These are phyloP conservation scores for Caenorhabditis angaria DNA, from an alignment of 2,888 invertebrate species.

Conservation along the genomic window DNA sequence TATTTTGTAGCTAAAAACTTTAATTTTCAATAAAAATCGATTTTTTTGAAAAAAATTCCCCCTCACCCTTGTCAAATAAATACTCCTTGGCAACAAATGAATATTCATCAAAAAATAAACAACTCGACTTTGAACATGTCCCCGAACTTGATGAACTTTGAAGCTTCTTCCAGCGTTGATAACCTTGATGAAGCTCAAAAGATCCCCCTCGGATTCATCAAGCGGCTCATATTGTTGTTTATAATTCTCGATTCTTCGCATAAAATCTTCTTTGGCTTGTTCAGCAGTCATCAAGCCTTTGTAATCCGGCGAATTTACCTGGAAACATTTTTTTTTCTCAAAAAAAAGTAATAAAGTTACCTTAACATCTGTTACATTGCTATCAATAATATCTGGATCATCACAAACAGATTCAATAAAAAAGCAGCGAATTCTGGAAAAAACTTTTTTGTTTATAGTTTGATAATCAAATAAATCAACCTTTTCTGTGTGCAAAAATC, in stretches of 20 bases:
- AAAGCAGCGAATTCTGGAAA: conserved; percentile 83
- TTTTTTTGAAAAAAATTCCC: background rate
- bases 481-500: conserved; percentile 52
- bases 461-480: background rate
- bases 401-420: conserved; percentile 98
- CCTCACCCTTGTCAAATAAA: conserved; percentile 88
- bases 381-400: conserved; percentile 92
- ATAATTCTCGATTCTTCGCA: conserved; percentile 89
- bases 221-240: conserved; percentile 86
- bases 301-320: conserved; percentile 97
- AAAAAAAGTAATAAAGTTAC: conserved; percentile 7
- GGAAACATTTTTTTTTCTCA: conserved; percentile 72
- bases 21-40: background rate
- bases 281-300: conserved; percentile 82
- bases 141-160: conserved; percentile 74
- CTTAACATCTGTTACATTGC: conserved; percentile 83
- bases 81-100: conserved; percentile 94
- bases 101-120: conserved; percentile 99
- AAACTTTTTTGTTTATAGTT: background rate
- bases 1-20: too few species aligned
- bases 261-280: conserved; percentile 87
- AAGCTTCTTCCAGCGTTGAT: conserved; percentile 75
- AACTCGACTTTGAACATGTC: conserved; percentile 93
- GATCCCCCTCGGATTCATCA: conserved; percentile 39
- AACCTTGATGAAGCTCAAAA: conserved; percentile 56